phyloP scores from a whole-genome alignment of 2,888 invertebrate genomes.

The Cantharis lateralis region DNA sequence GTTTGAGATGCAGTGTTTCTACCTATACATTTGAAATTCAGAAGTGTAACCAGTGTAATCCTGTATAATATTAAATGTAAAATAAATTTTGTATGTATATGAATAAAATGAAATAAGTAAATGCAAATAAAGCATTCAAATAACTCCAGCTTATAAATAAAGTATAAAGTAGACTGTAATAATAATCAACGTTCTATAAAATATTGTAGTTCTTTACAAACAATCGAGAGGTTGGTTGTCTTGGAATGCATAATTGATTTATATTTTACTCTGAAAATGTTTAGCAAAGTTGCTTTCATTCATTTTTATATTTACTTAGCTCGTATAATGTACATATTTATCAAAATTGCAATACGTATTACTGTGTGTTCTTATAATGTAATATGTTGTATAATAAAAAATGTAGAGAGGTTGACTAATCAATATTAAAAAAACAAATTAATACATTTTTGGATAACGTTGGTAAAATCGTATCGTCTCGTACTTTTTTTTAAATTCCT shows the following conservation, averaged over 20 bases:
- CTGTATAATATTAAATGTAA: not conserved
- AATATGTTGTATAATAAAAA: no score
- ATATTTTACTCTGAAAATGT: not conserved
- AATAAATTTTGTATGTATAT: not conserved
- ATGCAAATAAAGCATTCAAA: not conserved
- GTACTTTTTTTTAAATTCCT: no score
- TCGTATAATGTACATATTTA: not conserved
- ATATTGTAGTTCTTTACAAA: not conserved
- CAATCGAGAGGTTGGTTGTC: not conserved
- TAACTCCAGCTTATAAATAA: not conserved
- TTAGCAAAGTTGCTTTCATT: not conserved
- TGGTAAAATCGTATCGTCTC: no score
- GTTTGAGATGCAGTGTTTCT: no score
- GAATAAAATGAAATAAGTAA: not conserved
- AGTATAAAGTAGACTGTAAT: not conserved
- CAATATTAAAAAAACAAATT: no score
- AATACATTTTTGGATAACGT: no score
- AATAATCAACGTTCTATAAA: not conserved
- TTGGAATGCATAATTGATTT: not conserved
- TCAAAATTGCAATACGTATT: not conserved
- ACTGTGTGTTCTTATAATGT: no score
- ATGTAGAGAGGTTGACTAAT: no score
- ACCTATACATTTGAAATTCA: not conserved
- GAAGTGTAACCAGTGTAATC: not conserved
- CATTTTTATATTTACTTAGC: not conserved